A percentile compares a stretch with the other conserved stretches of the same genome.
Conservation (phyloP, 35 echinoderm and acorn worm species). For the Heliocidaris erythrogramma region DNA sequence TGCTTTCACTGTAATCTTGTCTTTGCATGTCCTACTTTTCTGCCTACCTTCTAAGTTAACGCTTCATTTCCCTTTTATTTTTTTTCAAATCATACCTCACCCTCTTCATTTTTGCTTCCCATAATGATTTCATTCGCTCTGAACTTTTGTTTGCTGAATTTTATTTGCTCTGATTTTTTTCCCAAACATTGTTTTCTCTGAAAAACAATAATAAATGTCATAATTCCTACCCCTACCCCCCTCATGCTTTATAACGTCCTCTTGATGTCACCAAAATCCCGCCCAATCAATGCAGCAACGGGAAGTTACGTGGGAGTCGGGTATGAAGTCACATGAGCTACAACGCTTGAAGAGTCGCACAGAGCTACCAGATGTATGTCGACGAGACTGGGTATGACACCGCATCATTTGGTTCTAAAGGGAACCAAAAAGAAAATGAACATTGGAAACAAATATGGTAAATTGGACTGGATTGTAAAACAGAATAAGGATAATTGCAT, state of each 20-base stretch:
- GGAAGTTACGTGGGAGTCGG: background rate
- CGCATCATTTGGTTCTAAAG: background rate
- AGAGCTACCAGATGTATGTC: background rate
- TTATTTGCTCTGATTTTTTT: no score
- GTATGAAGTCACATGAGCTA: background rate
- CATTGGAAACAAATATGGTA: background rate
- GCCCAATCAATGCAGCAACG: slow-evolving; percentile 23
- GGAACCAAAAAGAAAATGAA: background rate
- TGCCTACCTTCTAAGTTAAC: no score
- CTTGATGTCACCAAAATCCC: background rate
- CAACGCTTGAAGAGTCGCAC: background rate
- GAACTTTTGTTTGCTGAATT: no score
- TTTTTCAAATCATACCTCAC: no score
- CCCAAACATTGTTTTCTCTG: no score
- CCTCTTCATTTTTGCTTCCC: no score
- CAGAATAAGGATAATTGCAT: background rate
- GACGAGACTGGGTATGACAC: slow-evolving; percentile 11
- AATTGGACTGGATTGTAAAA: background rate
- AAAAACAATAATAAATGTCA: background rate
- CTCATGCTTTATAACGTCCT: background rate
- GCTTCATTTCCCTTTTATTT: no score
- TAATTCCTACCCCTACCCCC: background rate
- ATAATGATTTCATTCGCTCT: no score
- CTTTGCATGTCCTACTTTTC: no score
- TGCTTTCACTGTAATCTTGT: no score